These are phyloP conservation scores for Centrocercus urophasianus DNA, from an alignment of 2,113 vertebrate species.

Conservation along the genomic window DNA sequence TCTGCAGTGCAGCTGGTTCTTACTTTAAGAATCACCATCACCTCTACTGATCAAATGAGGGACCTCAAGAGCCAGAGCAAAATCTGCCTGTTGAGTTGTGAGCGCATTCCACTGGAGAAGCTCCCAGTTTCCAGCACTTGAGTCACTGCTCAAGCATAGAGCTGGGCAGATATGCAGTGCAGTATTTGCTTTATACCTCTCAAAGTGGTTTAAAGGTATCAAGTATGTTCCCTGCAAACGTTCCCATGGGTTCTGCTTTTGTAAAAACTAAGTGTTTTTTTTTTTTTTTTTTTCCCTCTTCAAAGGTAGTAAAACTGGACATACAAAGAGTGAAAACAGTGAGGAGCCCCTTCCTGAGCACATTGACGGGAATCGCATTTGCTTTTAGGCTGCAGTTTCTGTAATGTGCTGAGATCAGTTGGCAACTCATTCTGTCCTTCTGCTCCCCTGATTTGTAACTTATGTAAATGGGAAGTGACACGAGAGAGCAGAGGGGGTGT, in stretches of 20 bases:
- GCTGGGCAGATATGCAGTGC: rapidly evolving
- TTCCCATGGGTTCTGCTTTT: background rate
- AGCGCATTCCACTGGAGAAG: background rate
- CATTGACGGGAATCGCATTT: background rate
- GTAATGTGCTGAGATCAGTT: rapidly evolving
- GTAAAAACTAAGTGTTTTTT: background rate
- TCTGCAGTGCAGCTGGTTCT: background rate
- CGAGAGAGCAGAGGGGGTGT: background rate
- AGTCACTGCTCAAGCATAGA: background rate
- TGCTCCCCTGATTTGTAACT: background rate
- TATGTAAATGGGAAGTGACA: constrained; percentile 23
- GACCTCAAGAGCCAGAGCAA: background rate
- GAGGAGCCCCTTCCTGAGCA: rapidly evolving
- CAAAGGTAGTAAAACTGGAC: background rate
- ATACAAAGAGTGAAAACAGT: rapidly evolving
- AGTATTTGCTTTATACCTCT: background rate
- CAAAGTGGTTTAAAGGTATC: background rate
- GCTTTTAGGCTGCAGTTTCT: background rate
- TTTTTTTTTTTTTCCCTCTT: background rate
- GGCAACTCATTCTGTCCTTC: constrained; percentile 4
- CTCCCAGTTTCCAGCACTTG: background rate
- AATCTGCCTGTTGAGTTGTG: background rate
- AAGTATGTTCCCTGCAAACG: background rate
- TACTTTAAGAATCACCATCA: background rate
- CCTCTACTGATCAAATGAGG: background rate